A percentile compares a stretch with the other conserved stretches of the same genome.
Conservation (phyloP, 2,888 invertebrate species). For the Drosophila tanythrix region DNA sequence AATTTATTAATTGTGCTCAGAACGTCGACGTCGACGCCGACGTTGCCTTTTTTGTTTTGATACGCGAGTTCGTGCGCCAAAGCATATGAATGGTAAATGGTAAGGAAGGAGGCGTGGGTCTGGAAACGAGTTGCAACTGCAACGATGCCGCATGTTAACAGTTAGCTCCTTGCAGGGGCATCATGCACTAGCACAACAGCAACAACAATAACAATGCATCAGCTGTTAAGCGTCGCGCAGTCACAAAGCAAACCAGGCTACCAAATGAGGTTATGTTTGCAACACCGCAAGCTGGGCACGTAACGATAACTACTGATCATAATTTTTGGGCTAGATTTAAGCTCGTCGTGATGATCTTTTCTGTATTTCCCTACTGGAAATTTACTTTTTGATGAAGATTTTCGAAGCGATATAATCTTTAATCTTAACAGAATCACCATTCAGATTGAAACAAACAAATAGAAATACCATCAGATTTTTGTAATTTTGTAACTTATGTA, state of each 20-base stretch:
- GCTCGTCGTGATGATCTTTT: neutral
- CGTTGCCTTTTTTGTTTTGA: constrained; percentile 69
- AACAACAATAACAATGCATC: constrained; percentile 35
- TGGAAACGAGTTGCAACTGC: constrained; percentile 52
- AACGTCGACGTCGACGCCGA: constrained; percentile 33
- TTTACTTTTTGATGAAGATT: neutral
- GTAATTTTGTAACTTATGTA: neutral
- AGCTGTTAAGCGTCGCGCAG: constrained; percentile 42
- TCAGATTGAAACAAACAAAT: neutral
- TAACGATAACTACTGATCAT: neutral
- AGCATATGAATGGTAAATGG: constrained; percentile 52
- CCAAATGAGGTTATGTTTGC: constrained; percentile 27
- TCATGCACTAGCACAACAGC: constrained; percentile 20
- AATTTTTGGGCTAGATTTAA: neutral
- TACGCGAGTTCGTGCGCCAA: constrained; percentile 69
- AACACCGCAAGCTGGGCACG: constrained; percentile 16
- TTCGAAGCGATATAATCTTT: constrained; percentile 12
- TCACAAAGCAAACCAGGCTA: neutral
- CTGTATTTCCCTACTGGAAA: neutral
- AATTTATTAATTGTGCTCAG: constrained; percentile 77
- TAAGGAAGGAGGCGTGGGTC: constrained; percentile 31
- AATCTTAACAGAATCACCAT: constrained; percentile 13
- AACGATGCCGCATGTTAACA: constrained; percentile 26
- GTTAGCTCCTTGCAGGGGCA: constrained; percentile 51
- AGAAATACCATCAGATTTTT: constrained; percentile 7